Evolutionary conservation across 2,797 vertebrate species (phyloP).

Genomic region (Rhynchonycteris naso): DNA sequence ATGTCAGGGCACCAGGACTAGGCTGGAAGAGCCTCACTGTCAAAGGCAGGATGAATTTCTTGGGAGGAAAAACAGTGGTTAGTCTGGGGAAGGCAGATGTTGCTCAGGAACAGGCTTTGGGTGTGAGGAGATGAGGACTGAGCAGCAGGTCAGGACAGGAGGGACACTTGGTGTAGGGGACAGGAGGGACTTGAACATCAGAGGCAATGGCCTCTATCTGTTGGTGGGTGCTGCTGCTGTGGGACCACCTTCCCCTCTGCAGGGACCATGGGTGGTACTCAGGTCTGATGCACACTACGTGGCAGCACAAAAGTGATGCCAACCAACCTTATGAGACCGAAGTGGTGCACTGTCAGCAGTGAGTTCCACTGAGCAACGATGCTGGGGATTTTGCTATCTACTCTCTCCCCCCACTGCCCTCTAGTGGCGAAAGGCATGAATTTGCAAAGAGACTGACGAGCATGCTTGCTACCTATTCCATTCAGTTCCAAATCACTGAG

Average conservation of each 20-base stretch:
- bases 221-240: background rate
- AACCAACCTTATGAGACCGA: accelerated
- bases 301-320: background rate
- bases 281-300: background rate
- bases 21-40: background rate
- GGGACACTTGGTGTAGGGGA: background rate
- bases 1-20: background rate
- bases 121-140: background rate
- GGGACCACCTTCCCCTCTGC: background rate
- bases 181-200: background rate
- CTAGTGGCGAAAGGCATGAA: too few species aligned
- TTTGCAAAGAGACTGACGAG: background rate
- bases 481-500: background rate
- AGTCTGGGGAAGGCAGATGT: background rate
- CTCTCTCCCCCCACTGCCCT: background rate
- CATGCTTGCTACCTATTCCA: background rate
- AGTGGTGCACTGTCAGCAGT: background rate
- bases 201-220: background rate
- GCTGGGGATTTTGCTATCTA: background rate
- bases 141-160: background rate
- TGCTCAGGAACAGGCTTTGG: background rate
- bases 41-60: background rate
- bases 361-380: background rate
- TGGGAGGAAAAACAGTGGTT: background rate
- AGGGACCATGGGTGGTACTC: background rate